A percentile compares a stretch with the other conserved stretches of the same genome.
Evolutionary conservation across 1,140 invertebrate genomes (phyloP).

Genomic region (Dermatophagoides farinae): DNA sequence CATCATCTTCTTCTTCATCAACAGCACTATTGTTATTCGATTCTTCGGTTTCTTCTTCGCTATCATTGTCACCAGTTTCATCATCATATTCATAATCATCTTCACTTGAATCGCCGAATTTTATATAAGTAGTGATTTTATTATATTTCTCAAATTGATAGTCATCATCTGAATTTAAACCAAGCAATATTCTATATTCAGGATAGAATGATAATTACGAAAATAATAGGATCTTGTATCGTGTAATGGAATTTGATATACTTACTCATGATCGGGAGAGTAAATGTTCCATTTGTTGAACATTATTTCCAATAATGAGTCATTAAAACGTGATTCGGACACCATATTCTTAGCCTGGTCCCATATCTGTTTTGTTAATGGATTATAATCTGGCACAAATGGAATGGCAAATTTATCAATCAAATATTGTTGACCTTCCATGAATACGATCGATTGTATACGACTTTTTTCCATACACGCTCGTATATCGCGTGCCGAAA

Average conservation of each 20-base stretch:
- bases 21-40: no score
- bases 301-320: background rate
- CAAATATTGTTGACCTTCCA: background rate
- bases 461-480: background rate
- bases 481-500: background rate
- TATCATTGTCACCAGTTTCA: conserved; percentile 1
- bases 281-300: background rate
- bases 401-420: background rate
- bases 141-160: background rate
- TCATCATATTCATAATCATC: conserved; percentile 1
- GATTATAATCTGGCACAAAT: background rate
- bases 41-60: background rate
- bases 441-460: background rate
- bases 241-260: background rate
- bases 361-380: background rate
- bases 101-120: background rate
- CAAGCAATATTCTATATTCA: conserved; percentile 5
- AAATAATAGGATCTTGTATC: background rate
- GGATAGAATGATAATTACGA: background rate
- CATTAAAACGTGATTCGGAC: background rate
- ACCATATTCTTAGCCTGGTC: background rate
- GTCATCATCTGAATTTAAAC: conserved; percentile 10
- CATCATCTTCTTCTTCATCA: background rate
- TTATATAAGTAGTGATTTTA: background rate
- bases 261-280: background rate